A percentile compares a stretch with the other conserved stretches of the same genome.
These are phyloP conservation scores for Mormyrops attenuatus DNA, from an alignment of 2,797 vertebrate species.

Conservation along the genomic window DNA sequence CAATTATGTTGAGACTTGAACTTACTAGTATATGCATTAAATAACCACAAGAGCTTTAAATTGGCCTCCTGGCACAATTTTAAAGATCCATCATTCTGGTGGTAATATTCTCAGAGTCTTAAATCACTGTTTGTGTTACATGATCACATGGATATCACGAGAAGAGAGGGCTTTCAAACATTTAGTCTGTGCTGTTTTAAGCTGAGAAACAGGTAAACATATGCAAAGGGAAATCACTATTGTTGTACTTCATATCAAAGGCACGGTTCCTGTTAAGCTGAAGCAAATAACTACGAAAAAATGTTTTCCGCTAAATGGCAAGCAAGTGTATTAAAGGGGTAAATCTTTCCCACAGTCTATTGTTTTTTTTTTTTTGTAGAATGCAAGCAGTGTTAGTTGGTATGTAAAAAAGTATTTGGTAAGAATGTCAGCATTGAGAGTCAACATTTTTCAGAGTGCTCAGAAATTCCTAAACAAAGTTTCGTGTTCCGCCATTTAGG, in stretches of 20 bases:
- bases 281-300: neutral
- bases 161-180: neutral
- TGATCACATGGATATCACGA: neutral
- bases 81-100: neutral
- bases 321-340: neutral
- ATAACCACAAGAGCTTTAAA: neutral
- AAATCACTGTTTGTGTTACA: neutral
- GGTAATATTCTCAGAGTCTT: neutral
- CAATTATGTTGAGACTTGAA: slow-evolving; percentile 12
- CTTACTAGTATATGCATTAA: neutral
- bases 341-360: neutral
- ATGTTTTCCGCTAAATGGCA: neutral
- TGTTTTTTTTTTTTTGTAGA: neutral
- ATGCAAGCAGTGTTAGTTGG: neutral
- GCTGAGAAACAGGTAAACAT: neutral
- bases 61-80: neutral
- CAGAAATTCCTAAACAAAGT: neutral
- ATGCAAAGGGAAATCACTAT: neutral
- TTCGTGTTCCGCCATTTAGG: neutral
- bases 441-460: neutral
- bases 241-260: neutral
- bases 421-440: neutral
- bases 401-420: neutral
- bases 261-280: neutral
- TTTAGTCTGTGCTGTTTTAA: neutral